These are phyloP conservation scores for Pteronotus mesoamericanus DNA, from an alignment of 2,797 vertebrate species.

Conservation along the genomic window DNA sequence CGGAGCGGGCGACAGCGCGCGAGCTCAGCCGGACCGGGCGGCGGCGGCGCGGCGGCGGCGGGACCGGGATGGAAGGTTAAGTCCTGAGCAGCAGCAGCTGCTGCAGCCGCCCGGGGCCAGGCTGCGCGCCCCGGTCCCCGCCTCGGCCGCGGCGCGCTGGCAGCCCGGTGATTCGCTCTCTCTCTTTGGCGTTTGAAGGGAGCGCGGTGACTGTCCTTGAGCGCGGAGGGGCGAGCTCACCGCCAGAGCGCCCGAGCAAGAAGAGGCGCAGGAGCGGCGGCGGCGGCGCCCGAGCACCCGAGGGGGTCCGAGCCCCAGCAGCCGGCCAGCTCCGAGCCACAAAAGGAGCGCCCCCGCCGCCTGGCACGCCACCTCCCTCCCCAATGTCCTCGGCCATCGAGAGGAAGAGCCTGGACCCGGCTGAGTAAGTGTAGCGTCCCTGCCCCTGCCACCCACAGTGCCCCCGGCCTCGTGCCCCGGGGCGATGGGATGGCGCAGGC, in stretches of 20 bases:
- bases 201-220: constrained; percentile 84
- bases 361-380: constrained; percentile 70
- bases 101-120: constrained; percentile 46
- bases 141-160: constrained; percentile 62
- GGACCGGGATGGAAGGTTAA: constrained; percentile 80
- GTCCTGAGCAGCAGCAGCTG: constrained; percentile 57
- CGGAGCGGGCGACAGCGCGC: constrained; percentile 34
- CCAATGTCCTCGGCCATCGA: constrained; percentile 96
- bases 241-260: constrained; percentile 65
- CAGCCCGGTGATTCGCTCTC: constrained; percentile 66
- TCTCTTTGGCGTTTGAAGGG: constrained; percentile 79
- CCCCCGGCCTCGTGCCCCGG: constrained; percentile 6
- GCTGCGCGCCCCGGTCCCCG: constrained; percentile 54
- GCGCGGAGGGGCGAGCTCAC: constrained; percentile 80
- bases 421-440: constrained; percentile 90
- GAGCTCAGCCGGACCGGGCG: constrained; percentile 29
- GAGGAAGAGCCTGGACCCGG: constrained; percentile 95
- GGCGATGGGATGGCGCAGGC: neutral
- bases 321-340: constrained; percentile 73
- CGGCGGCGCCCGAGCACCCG: constrained; percentile 63
- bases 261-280: constrained; percentile 70
- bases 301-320: constrained; percentile 69
- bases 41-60: constrained; percentile 27
- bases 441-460: neutral
- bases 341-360: constrained; percentile 79